Conservation (phyloP, 1,140 invertebrate genomes). For the Zaprionus camerounensis region DNA sequence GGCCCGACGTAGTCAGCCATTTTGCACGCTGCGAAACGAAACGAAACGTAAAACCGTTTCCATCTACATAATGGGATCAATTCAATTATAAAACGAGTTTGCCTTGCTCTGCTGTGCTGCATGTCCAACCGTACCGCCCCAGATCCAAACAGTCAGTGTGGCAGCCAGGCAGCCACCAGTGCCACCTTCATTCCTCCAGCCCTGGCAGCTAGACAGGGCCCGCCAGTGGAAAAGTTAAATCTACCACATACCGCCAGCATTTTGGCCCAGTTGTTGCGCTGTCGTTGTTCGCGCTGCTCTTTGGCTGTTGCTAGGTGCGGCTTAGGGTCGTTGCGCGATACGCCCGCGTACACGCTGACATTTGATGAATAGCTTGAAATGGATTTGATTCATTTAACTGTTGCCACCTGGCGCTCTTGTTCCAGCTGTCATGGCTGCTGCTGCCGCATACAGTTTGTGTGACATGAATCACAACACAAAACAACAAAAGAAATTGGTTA, state of each 20-base stretch:
- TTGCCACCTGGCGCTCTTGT: constrained; percentile 48
- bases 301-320: constrained; percentile 37
- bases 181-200: not conserved
- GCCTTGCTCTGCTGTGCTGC: constrained; percentile 36
- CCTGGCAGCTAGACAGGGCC: not conserved
- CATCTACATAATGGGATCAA: constrained; percentile 81
- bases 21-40: constrained; percentile 63
- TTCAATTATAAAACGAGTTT: constrained; percentile 81
- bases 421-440: constrained; percentile 15
- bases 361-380: constrained; percentile 78
- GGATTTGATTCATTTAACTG: constrained; percentile 80
- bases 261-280: constrained; percentile 34
- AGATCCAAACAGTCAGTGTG: not conserved
- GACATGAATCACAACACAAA: constrained; percentile 53
- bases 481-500: constrained; percentile 29
- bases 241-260: constrained; percentile 52
- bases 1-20: constrained; percentile 67
- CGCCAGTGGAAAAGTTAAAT: constrained; percentile 21
- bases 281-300: constrained; percentile 13
- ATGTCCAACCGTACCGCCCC: constrained; percentile 34
- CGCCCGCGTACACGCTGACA: constrained; percentile 60
- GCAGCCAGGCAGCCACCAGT: constrained; percentile 4
- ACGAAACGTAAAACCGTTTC: constrained; percentile 77
- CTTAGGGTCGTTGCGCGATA: constrained; percentile 51
- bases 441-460: constrained; percentile 41